Evolutionary conservation across 2,797 vertebrate genomes (phyloP).

Genomic region (Anabas testudineus): DNA sequence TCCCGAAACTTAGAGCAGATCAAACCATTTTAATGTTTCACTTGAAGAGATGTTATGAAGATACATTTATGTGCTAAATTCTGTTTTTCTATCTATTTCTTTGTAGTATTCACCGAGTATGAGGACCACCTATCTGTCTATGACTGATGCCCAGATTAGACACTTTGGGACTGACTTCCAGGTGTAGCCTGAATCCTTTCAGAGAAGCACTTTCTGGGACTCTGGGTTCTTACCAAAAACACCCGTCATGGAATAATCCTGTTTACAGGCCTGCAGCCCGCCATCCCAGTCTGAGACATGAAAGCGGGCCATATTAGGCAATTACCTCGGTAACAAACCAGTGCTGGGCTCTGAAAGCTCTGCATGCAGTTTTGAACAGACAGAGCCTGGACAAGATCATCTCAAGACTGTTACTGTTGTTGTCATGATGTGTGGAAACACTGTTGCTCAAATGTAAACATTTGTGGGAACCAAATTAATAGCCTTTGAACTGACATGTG

Average conservation of each 20-base stretch:
- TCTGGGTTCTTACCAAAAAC: constrained; percentile 42
- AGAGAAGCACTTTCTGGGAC: constrained; percentile 50
- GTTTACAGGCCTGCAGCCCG: constrained; percentile 52
- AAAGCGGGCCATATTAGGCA: constrained; percentile 53
- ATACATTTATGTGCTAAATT: constrained; percentile 33
- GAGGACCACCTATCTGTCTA: constrained; percentile 94
- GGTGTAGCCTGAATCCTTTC: constrained; percentile 76
- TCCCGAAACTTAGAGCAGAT: constrained; percentile 9
- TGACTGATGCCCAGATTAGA: constrained; percentile 90
- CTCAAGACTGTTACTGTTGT: constrained; percentile 37
- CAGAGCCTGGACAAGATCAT: constrained; percentile 12
- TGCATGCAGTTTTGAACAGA: constrained; percentile 50
- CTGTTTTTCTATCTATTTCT: constrained; percentile 30
- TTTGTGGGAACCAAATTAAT: constrained; percentile 39
- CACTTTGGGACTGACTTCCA: constrained; percentile 88
- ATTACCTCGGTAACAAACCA: constrained; percentile 42
- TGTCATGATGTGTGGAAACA: constrained; percentile 47
- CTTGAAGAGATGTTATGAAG: constrained; percentile 5
- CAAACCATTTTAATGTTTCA: constrained; percentile 14
- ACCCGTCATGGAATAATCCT: constrained; percentile 54
- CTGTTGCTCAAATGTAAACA: constrained; percentile 36
- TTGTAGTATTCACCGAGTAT: constrained; percentile 96
- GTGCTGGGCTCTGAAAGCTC: constrained; percentile 43
- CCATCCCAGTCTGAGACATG: constrained; percentile 52
- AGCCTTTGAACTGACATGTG: constrained; percentile 42